A percentile compares a stretch with the other conserved stretches of the same genome.
These are phyloP conservation scores for Hyla sarda DNA, from an alignment of 2,113 vertebrate species.

Conservation along the genomic window DNA sequence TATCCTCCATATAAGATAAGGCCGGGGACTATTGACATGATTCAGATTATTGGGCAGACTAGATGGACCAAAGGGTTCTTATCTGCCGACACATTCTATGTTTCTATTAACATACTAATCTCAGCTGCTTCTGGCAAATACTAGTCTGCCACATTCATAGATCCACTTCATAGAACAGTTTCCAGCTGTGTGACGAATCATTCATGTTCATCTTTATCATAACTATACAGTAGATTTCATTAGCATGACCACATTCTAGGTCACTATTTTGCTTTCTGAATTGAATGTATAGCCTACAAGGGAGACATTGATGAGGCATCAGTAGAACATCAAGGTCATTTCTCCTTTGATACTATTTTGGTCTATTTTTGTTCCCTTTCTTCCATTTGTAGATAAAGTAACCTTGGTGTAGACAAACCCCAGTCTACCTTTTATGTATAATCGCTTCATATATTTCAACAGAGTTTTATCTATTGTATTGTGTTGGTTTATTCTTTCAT, in stretches of 20 bases:
- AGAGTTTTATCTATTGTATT: neutral
- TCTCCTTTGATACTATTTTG: constrained; percentile 28
- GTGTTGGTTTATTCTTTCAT: constrained; percentile 24
- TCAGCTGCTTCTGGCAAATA: neutral
- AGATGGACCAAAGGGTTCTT: no score
- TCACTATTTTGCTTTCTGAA: constrained; percentile 1
- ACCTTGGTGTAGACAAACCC: neutral
- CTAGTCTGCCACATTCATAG: neutral
- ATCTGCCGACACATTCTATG: no score
- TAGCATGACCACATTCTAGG: neutral
- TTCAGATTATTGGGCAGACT: no score
- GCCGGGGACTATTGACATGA: no score
- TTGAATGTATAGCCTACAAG: neutral
- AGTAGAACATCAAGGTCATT: constrained; percentile 4
- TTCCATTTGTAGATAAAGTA: neutral
- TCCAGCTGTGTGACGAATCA: constrained; percentile 1
- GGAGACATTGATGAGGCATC: constrained; percentile 10
- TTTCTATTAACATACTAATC: neutral
- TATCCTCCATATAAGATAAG: no score
- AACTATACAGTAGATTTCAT: neutral
- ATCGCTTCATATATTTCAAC: constrained; percentile 3
- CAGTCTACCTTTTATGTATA: constrained; percentile 13
- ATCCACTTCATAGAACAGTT: neutral
- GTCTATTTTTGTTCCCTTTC: constrained; percentile 4
- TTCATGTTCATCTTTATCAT: neutral